phyloP scores from a whole-genome alignment of 1,140 invertebrate genomes.

The Drosophila erecta region DNA sequence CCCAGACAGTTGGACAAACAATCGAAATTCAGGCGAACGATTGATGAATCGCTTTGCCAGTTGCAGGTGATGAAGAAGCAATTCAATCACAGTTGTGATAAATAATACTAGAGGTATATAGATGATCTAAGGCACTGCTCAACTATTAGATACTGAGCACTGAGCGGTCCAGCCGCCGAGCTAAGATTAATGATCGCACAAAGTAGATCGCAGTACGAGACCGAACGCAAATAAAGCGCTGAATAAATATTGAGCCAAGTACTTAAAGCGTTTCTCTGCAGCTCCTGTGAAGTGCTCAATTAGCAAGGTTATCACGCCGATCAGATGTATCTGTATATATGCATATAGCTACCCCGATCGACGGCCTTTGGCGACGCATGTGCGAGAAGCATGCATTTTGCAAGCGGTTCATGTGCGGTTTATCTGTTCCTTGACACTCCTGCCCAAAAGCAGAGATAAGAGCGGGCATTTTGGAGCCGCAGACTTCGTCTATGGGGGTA shows the following conservation, averaged over 20 bases:
- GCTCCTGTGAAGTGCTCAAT: constrained; percentile 14
- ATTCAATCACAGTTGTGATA: constrained; percentile 1
- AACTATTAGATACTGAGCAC: no score
- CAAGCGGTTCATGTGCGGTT: constrained; percentile 73
- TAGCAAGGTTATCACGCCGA: neutral
- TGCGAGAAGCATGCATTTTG: constrained; percentile 37
- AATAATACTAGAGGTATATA: neutral
- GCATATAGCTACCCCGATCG: constrained; percentile 10
- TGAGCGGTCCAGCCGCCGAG: neutral
- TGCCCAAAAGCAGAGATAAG: constrained; percentile 52
- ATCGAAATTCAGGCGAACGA: neutral
- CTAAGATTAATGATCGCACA: neutral
- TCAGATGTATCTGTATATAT: neutral
- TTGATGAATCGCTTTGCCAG: neutral
- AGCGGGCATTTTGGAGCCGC: constrained; percentile 58
- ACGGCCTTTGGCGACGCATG: constrained; percentile 26
- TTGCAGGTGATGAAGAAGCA: constrained; percentile 2
- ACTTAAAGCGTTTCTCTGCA: no score
- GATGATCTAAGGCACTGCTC: no score
- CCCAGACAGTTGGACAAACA: constrained; percentile 55
- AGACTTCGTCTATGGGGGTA: constrained; percentile 16
- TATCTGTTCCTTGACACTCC: constrained; percentile 73
- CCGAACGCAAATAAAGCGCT: neutral
- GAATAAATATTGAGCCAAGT: constrained; percentile 7
- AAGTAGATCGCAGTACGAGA: neutral